These are phyloP conservation scores for Drepanosiphum platanoidis DNA, from an alignment of 2,888 invertebrate genomes.

Conservation along the genomic window DNA sequence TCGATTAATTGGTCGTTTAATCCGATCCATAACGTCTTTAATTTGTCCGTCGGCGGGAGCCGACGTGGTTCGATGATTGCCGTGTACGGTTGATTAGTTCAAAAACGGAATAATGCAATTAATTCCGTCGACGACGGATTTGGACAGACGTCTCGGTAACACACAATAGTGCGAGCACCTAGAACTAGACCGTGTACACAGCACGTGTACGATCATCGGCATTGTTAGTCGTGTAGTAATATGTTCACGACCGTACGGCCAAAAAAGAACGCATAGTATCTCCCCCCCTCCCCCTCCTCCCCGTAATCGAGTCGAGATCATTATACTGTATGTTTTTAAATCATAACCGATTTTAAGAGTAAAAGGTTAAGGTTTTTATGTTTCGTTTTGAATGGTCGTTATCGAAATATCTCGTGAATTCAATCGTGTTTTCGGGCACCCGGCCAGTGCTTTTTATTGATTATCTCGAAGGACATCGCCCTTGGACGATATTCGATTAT, in stretches of 20 bases:
- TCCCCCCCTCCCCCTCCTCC: too few relatives aligned
- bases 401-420: neutral
- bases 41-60: neutral
- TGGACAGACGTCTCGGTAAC: neutral
- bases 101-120: neutral
- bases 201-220: neutral
- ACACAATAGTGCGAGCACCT: neutral
- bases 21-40: neutral
- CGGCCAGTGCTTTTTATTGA: constrained; percentile 4
- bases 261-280: too few relatives aligned
- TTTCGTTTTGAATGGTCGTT: neutral
- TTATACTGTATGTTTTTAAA: neutral
- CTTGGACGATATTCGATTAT: constrained; percentile 35
- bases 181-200: too few relatives aligned
- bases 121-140: too few relatives aligned
- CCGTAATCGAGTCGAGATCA: too few relatives aligned
- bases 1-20: neutral
- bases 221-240: too few relatives aligned
- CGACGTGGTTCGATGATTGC: neutral
- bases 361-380: constrained; percentile 38
- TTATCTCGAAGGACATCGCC: constrained; percentile 29
- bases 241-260: neutral
- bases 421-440: constrained; percentile 25
- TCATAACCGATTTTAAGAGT: neutral
- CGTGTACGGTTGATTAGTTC: neutral